phyloP scores from a whole-genome alignment of 1,140 invertebrate genomes.

The Bilobella aurantiaca region DNA sequence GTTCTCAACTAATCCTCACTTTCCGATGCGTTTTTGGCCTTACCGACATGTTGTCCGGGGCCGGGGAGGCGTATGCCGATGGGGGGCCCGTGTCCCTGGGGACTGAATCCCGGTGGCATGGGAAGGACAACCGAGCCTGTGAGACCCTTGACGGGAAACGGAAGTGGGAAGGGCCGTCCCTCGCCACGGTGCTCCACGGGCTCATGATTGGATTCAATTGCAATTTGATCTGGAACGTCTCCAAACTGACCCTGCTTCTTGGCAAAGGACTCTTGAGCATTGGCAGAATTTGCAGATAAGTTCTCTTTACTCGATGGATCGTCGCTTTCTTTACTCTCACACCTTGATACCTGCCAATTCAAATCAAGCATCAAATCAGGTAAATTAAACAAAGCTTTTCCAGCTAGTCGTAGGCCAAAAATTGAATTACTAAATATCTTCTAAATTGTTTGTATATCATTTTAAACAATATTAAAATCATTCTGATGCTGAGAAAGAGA shows the following conservation, averaged over 20 bases:
- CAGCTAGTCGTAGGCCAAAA: too few species aligned
- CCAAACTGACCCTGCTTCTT: slow-evolving; percentile 26
- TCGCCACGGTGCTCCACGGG: slow-evolving; percentile 12
- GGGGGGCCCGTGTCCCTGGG: slow-evolving; percentile 7
- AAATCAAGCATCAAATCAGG: too few species aligned
- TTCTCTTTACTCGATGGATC: not conserved
- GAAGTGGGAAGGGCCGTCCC: slow-evolving; percentile 34
- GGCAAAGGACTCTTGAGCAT: slow-evolving; percentile 6
- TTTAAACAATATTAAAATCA: too few species aligned
- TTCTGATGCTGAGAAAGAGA: too few species aligned
- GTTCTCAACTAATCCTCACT: not conserved
- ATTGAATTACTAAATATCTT: too few species aligned
- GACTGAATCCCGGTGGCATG: slow-evolving; percentile 23
- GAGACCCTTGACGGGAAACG: slow-evolving; percentile 33
- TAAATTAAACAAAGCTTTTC: too few species aligned
- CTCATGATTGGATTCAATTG: slow-evolving; percentile 27
- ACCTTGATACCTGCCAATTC: not conserved
- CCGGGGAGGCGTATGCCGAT: slow-evolving; percentile 12
- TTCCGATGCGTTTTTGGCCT: not conserved
- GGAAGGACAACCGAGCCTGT: slow-evolving; percentile 35
- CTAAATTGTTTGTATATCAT: too few species aligned
- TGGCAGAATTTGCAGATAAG: not conserved
- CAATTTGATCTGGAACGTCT: slow-evolving; percentile 28
- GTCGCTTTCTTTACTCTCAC: not conserved
- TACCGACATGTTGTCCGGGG: slow-evolving; percentile 1